Percentiles rank a stretch among this genome's conserved stretches.
Evolutionary conservation across 2,888 invertebrate species (phyloP).

Genomic region (Drosophila fungiperda): DNA sequence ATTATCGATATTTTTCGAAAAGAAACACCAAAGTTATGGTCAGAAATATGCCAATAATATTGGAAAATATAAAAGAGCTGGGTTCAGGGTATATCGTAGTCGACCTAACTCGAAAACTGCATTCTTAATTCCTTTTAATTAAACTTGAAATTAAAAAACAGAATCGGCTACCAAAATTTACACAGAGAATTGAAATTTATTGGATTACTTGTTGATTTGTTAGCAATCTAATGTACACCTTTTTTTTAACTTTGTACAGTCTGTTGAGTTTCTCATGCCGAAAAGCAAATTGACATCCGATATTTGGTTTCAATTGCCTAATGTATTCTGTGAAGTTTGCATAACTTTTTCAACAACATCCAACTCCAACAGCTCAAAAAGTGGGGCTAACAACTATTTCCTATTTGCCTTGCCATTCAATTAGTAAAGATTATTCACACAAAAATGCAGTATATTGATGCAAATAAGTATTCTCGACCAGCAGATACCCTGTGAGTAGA

Average conservation of each 20-base stretch:
- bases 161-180: background rate
- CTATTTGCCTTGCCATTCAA: slow-evolving; percentile 60
- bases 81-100: too few species aligned
- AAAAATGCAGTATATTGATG: slow-evolving; percentile 61
- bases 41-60: too few species aligned
- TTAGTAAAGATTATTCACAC: slow-evolving; percentile 58
- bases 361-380: background rate
- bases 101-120: too few species aligned
- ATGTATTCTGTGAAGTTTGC: slow-evolving; percentile 3
- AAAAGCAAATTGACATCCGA: background rate
- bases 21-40: too few species aligned
- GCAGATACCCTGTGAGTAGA: slow-evolving; percentile 9
- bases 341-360: slow-evolving; percentile 2
- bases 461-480: slow-evolving; percentile 28
- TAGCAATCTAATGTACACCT: background rate
- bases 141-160: background rate
- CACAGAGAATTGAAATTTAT: background rate
- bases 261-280: slow-evolving; percentile 4
- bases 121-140: too few species aligned
- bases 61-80: too few species aligned
- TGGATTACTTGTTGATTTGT: background rate
- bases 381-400: slow-evolving; percentile 32
- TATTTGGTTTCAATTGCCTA: background rate
- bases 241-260: background rate
- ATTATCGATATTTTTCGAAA: too few species aligned